phyloP scores from a whole-genome alignment of 2,113 vertebrate genomes.

The Dasyurus viverrinus region DNA sequence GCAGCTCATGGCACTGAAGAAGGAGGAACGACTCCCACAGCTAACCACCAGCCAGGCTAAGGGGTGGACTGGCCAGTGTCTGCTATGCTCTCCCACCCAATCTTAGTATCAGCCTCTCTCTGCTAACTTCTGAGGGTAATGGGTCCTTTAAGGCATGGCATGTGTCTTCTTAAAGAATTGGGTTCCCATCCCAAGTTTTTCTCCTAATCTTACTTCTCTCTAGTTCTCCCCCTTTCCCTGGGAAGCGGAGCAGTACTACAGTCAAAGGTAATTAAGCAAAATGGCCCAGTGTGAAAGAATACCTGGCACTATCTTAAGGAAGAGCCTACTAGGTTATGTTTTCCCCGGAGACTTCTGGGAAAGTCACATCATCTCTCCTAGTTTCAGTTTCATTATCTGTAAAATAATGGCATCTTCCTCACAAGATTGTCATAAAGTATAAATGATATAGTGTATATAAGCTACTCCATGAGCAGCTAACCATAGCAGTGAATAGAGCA shows the following conservation, averaged over 20 bases:
- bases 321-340: not conserved
- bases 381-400: not conserved
- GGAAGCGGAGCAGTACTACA: not conserved
- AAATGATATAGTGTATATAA: not conserved
- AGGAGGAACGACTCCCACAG: not conserved
- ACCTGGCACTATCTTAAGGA: not conserved
- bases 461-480: too few species aligned
- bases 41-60: conserved; percentile 57
- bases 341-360: not conserved
- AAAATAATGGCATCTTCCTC: not conserved
- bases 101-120: not conserved
- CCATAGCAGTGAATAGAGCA: too few species aligned
- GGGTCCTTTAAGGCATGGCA: not conserved
- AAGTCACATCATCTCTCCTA: not conserved
- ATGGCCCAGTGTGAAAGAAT: not conserved
- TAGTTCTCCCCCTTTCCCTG: not conserved
- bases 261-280: not conserved
- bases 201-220: not conserved
- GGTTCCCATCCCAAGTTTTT: not conserved
- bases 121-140: not conserved
- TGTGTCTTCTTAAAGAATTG: not conserved
- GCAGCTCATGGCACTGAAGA: conserved; percentile 7
- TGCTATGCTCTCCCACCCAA: not conserved
- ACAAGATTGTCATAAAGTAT: not conserved
- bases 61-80: conserved; percentile 21